These are phyloP conservation scores for Bombyx mori DNA, from an alignment of 1,140 invertebrate genomes.

Conservation along the genomic window DNA sequence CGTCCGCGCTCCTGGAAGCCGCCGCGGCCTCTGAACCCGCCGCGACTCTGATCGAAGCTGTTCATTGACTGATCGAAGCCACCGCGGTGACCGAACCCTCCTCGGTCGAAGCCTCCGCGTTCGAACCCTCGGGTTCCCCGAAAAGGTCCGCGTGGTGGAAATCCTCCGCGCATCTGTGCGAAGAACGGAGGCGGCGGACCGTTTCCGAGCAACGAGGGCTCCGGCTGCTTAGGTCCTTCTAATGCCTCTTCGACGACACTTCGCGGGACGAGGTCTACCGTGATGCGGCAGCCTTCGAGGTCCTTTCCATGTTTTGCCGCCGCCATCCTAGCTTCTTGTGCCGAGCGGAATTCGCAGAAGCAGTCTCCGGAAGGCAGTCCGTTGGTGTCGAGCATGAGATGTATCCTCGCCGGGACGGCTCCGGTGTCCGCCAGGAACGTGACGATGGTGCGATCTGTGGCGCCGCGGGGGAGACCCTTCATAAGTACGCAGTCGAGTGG, in stretches of 20 bases:
- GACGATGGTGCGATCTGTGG: constrained; percentile 82
- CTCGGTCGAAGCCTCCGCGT: constrained; percentile 34
- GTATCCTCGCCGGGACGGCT: constrained; percentile 82
- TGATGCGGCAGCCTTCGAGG: constrained; percentile 77
- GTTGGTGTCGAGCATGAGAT: constrained; percentile 79
- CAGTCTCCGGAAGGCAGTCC: constrained; percentile 84
- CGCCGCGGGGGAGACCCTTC: constrained; percentile 81
- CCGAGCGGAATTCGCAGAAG: constrained; percentile 85
- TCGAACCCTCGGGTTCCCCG: too few relatives aligned
- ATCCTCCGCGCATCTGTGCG: constrained; percentile 30
- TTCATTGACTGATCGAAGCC: constrained; percentile 20
- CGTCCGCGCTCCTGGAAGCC: constrained; percentile 19
- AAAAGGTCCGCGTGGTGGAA: constrained; percentile 33
- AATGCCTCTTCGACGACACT: constrained; percentile 57
- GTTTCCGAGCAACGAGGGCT: constrained; percentile 22
- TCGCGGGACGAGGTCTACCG: constrained; percentile 77
- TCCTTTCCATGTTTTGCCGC: constrained; percentile 78
- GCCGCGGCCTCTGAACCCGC: constrained; percentile 40
- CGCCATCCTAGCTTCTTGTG: constrained; percentile 79
- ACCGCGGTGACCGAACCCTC: constrained; percentile 45
- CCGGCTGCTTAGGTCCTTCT: constrained; percentile 39
- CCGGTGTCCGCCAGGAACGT: constrained; percentile 86
- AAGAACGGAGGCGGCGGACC: constrained; percentile 27
- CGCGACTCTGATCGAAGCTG: constrained; percentile 6
- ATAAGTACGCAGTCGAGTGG: constrained; percentile 78